Percentiles rank a stretch among this genome's conserved stretches.
Evolutionary conservation across 1,140 invertebrate species (phyloP).

Genomic region (Marisa cornuarietis): DNA sequence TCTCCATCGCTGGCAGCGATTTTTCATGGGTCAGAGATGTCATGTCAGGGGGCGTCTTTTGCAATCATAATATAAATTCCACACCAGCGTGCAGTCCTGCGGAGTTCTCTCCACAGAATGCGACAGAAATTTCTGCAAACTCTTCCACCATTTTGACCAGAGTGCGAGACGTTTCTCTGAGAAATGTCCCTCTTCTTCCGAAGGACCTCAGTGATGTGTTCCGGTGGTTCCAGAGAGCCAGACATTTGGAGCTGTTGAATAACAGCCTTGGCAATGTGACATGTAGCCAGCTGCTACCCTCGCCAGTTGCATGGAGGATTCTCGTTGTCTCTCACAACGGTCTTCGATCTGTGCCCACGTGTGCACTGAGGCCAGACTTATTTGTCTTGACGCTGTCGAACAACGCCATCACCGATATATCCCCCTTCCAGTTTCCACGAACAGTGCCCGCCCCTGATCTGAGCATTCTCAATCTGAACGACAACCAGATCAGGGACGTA

Average conservation of each 20-base stretch:
- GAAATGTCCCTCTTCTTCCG: neutral
- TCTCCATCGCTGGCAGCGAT: neutral
- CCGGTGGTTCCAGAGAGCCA: slow-evolving; percentile 9
- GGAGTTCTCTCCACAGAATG: neutral
- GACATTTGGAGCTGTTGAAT: neutral
- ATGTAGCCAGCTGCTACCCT: slow-evolving; percentile 2
- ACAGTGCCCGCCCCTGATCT: slow-evolving; percentile 2
- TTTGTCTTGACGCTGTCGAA: neutral
- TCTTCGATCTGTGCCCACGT: neutral
- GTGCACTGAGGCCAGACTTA: neutral
- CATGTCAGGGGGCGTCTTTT: neutral
- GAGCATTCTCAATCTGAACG: neutral
- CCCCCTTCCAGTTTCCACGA: slow-evolving; percentile 8
- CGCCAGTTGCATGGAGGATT: neutral
- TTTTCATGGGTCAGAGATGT: slow-evolving; percentile 7
- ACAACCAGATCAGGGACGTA: slow-evolving; percentile 15
- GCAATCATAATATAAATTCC: neutral
- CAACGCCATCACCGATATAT: slow-evolving; percentile 13
- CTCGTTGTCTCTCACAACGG: neutral
- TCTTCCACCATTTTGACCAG: slow-evolving; percentile 1
- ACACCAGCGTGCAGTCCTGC: too few relatives aligned
- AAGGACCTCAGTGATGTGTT: slow-evolving; percentile 1
- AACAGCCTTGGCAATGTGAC: slow-evolving; percentile 3
- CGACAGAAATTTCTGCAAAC: neutral
- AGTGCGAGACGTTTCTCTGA: neutral